Evolutionary conservation across 1,140 invertebrate species (phyloP), one percentile per base, ranked within the genome.

Genomic region (Mizuhopecten yessoensis): DNA sequence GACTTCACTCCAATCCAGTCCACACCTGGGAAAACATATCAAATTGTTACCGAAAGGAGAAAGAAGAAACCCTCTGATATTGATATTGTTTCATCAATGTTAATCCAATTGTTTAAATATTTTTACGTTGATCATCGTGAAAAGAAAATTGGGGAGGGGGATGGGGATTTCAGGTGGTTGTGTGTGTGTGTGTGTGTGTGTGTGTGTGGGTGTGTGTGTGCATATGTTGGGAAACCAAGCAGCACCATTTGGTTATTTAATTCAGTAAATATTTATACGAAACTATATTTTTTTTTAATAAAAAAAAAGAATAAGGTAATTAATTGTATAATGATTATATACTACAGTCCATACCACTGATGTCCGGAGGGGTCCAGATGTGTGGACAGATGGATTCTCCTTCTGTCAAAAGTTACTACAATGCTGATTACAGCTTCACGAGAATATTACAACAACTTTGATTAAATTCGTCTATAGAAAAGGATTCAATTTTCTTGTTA

Each of bases 381-480:
- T 75, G 23, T 29, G 29, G 29, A n/a, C 57, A 75, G 57, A n/a
- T 75, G 57, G 57, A n/a, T 29, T 9, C 57, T 75, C n/a, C 57
- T 75, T 29, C 57, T 75, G 23, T 29, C 29, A 75, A 2, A 75
- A n/a, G 29, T 75, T 39, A 39, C n/a, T n/a, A n/a, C n/a, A n/a
- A n/a, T n/a, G n/a, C n/a, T n/a, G n/a, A 13, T 39, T 75, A 75
- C 23, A 75, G 23, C 57, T n/a, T 29, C 17, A 75, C 57, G 29
- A 75, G 23, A 23, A n/a, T 17, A 75, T 75, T 75, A 75, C 57
- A 75, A 75, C 57, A 75, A 29, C 57, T 75, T 75, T 57, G n/a
- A 75, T 29, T 75, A 23, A 75, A 75, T 75, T 75, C 5, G 15
- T 7, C 23, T 29, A 5, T 29, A 29, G 11, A 75, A 75, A 29